Conservation (phyloP, 64 coral and sea anemone species). For the Montipora capricornis region DNA sequence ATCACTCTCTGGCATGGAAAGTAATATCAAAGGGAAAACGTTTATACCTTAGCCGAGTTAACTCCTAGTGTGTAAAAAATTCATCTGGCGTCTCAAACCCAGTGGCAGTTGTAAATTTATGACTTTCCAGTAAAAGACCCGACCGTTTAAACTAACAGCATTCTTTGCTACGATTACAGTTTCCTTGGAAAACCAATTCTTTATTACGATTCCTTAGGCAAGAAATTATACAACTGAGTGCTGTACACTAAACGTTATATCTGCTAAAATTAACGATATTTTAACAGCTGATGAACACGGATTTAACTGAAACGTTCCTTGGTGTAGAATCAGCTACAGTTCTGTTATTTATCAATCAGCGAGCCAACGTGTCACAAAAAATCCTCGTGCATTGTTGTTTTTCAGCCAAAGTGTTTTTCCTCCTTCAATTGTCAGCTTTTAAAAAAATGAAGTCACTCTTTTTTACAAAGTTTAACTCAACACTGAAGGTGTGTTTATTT, state of each 20-base stretch:
- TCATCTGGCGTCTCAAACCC: not conserved
- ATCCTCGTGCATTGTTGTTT: not conserved
- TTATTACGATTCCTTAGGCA: too few relatives aligned
- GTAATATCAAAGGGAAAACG: not conserved
- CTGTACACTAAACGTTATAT: not conserved
- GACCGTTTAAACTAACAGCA: not conserved
- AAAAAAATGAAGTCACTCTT: not conserved
- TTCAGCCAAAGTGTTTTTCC: not conserved
- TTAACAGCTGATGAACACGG: not conserved
- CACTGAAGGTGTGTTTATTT: too few relatives aligned
- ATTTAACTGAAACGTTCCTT: not conserved
- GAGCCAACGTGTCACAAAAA: not conserved
- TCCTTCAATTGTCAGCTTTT: not conserved
- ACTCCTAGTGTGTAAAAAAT: too few relatives aligned
- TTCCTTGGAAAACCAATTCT: slow-evolving; percentile 2
- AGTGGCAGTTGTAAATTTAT: not conserved
- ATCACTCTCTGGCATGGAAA: not conserved
- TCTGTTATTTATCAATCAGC: not conserved
- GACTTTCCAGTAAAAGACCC: not conserved
- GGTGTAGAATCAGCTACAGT: not conserved
- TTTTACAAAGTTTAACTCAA: not conserved
- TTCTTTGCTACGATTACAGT: slow-evolving; percentile 6
- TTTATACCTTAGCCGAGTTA: too few relatives aligned
- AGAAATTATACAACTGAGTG: not conserved
- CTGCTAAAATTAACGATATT: not conserved